A percentile compares a stretch with the other conserved stretches of the same genome.
These are phyloP conservation scores for Condylura cristata DNA, from an alignment of 2,113 vertebrate genomes.

Conservation along the genomic window DNA sequence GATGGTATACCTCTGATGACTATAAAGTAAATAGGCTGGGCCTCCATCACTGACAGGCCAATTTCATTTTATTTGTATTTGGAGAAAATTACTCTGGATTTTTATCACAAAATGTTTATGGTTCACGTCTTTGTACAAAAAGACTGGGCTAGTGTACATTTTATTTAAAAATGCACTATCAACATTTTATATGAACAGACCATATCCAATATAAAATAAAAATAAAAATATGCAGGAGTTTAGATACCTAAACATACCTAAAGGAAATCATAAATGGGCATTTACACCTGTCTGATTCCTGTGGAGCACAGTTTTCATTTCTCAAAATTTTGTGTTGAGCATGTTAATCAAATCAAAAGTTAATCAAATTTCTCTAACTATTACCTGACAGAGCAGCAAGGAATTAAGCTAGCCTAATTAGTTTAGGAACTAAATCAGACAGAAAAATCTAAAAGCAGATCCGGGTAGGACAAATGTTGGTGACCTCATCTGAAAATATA, in stretches of 20 bases:
- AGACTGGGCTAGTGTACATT: neutral
- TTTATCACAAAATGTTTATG: conserved; percentile 31
- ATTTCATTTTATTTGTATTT: conserved; percentile 44
- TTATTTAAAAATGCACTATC: conserved; percentile 31
- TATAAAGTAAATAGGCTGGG: conserved; percentile 1
- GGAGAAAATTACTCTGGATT: conserved; percentile 40
- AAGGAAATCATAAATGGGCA: neutral
- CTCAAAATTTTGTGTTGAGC: neutral
- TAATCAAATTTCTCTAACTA: conserved; percentile 11
- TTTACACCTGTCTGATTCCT: neutral
- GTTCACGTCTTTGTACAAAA: conserved; percentile 27
- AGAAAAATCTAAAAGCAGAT: neutral
- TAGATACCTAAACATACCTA: too few species aligned
- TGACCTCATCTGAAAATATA: neutral
- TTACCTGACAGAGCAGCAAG: neutral
- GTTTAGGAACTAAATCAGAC: neutral
- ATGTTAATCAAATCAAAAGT: conserved; percentile 10
- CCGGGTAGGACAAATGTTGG: neutral
- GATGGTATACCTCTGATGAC: neutral
- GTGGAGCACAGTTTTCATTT: neutral
- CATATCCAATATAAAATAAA: neutral
- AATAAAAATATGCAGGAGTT: neutral
- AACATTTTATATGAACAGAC: neutral
- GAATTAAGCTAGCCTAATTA: conserved; percentile 15
- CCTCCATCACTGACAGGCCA: neutral